Evolutionary conservation across 2,888 invertebrate species (phyloP), one percentile per base, ranked within the genome.

Genomic region (Eupithecia pulchellata): DNA sequence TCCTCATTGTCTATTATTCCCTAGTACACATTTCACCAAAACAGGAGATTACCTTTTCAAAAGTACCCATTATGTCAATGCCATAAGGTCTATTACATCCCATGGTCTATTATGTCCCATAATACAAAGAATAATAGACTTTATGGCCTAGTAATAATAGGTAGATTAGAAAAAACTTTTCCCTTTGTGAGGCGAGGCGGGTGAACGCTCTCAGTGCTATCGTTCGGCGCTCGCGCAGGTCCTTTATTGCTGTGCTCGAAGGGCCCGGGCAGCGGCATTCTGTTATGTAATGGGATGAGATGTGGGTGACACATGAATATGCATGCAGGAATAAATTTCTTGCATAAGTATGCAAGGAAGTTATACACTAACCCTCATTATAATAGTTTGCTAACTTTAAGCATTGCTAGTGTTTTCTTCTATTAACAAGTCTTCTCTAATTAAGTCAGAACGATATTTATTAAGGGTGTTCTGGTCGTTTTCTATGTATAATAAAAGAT

Each of bases 161-260:
- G 52, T 25, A 52, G 13, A 13, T 52, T 52, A 52, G 52, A 52
- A 52, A 47, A 52, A 52, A 57, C 57, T 67, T 67, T 67, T 72
- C 63, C 69, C 42, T 65, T 63, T 65, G 68, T 71, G 64, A n/a
- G 52, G 58, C 58, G 69, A 66, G 79, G 79, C 78, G 81, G 91
- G 92, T 91, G 88, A 92, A 92, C 85, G 91, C 82, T 91, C 92
- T 87, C 83, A 75, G 52, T 52, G 84, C 84, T 90, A 89, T 89
- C 90, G 88, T 89, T 86, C 85, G 82, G 90, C 89, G 91, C 84
- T 78, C 82, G 90, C 90, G 90, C 86, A 79, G 72, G 74, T 72
- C 74, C 76, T 90, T 89, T 89, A 69, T 88, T 90, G 78, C 82
- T 85, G 92, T 86, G 86, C 87, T 4, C 17, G 11, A 87, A 91